A percentile compares a stretch with the other conserved stretches of the same genome.
These are phyloP conservation scores for Gadus chalcogrammus DNA, from an alignment of 2,113 vertebrate genomes.

Conservation along the genomic window DNA sequence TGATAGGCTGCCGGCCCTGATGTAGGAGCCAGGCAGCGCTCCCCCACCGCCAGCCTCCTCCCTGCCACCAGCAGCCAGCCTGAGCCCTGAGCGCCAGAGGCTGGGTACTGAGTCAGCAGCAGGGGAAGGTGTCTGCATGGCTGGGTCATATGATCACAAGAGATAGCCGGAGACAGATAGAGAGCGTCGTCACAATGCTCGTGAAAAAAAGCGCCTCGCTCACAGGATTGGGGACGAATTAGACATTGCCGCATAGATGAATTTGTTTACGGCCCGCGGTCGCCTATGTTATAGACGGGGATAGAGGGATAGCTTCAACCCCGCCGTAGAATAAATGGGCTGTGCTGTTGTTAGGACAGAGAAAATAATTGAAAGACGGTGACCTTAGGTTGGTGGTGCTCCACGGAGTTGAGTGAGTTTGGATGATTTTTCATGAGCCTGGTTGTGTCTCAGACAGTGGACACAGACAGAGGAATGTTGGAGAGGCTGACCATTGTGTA, in stretches of 20 bases:
- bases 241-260: constrained; percentile 15
- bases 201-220: constrained; percentile 4
- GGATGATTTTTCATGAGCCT: constrained; percentile 43
- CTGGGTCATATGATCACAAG: constrained; percentile 66
- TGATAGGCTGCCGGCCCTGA: constrained; percentile 70
- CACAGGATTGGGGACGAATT: constrained; percentile 16
- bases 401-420: constrained; percentile 1
- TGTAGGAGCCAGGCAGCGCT: constrained; percentile 61
- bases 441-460: constrained; percentile 59
- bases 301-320: constrained; percentile 25
- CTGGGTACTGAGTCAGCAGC: constrained; percentile 76
- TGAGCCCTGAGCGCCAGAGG: constrained; percentile 69
- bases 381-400: not conserved
- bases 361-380: not conserved
- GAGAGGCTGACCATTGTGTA: constrained; percentile 68
- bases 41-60: constrained; percentile 21
- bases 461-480: constrained; percentile 71
- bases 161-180: constrained; percentile 50
- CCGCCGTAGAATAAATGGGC: constrained; percentile 5
- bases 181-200: constrained; percentile 6
- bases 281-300: not conserved
- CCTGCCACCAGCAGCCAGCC: constrained; percentile 62
- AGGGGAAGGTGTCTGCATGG: constrained; percentile 76
- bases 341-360: not conserved
- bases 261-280: no score